Percentiles rank a stretch among this genome's conserved stretches.
phyloP scores from a whole-genome alignment of 2,113 vertebrate species.

The Ophthalmolycus amberensis region DNA sequence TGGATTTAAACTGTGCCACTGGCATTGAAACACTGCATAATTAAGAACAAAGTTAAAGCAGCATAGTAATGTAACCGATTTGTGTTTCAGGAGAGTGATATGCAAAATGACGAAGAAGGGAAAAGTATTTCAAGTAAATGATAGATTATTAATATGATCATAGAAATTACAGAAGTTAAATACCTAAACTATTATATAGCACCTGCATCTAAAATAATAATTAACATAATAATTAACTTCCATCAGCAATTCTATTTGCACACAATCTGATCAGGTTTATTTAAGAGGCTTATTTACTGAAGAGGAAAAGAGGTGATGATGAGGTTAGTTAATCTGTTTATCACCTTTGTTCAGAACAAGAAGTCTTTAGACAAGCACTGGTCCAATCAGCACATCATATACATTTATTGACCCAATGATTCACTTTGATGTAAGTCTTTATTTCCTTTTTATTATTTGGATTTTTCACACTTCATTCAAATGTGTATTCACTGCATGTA shows the following conservation, averaged over 20 bases:
- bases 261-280: background rate
- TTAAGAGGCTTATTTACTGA: background rate
- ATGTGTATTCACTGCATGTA: background rate
- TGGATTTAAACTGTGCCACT: background rate
- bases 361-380: background rate
- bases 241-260: background rate
- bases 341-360: background rate
- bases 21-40: background rate
- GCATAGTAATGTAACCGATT: background rate
- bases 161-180: too few relatives aligned
- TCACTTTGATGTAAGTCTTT: background rate
- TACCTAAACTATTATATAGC: background rate
- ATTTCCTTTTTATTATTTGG: background rate
- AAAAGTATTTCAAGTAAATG: background rate
- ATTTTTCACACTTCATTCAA: background rate
- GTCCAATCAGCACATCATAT: background rate
- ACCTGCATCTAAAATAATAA: background rate
- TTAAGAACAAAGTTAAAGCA: background rate
- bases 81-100: background rate
- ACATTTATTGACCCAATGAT: background rate
- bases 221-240: background rate
- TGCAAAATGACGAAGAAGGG: background rate
- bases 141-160: background rate
- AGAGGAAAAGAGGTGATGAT: constrained; percentile 1
- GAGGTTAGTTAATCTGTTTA: background rate